Conservation (phyloP, 2,113 vertebrate species). For the Isichthys henryi region DNA sequence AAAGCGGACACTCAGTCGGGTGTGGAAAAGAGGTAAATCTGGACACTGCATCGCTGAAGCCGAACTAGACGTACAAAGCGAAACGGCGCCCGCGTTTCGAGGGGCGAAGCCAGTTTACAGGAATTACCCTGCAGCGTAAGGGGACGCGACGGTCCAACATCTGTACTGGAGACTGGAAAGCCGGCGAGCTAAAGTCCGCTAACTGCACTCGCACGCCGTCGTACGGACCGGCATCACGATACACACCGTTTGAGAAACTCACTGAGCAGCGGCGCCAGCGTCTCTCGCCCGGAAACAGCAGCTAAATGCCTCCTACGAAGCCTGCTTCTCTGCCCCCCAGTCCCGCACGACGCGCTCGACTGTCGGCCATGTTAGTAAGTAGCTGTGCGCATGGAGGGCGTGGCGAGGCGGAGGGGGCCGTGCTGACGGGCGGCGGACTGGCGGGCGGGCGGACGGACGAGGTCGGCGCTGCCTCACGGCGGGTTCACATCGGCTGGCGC, state of each 20-base stretch:
- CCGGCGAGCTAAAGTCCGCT: not conserved
- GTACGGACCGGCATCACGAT: no score
- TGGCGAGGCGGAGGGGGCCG: not conserved
- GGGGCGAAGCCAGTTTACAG: no score
- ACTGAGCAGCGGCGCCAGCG: not conserved
- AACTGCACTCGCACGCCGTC: no score
- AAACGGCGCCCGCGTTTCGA: not conserved
- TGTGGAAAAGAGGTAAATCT: not conserved
- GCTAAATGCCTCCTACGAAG: not conserved
- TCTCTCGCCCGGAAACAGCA: not conserved
- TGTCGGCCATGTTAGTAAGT: constrained; percentile 46
- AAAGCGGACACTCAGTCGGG: not conserved
- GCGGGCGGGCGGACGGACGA: not conserved
- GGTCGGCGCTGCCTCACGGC: not conserved
- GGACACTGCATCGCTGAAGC: not conserved
- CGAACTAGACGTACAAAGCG: not conserved
- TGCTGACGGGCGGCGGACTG: not conserved
- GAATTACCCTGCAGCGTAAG: not conserved
- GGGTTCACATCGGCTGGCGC: not conserved
- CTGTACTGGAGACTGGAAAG: not conserved
- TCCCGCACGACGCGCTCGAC: not conserved
- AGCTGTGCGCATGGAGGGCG: constrained; percentile 6
- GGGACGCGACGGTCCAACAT: not conserved
- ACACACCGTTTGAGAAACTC: not conserved
- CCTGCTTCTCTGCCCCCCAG: not conserved